Conservation (phyloP, 2,113 vertebrate genomes). For the Oreochromis aureus region DNA sequence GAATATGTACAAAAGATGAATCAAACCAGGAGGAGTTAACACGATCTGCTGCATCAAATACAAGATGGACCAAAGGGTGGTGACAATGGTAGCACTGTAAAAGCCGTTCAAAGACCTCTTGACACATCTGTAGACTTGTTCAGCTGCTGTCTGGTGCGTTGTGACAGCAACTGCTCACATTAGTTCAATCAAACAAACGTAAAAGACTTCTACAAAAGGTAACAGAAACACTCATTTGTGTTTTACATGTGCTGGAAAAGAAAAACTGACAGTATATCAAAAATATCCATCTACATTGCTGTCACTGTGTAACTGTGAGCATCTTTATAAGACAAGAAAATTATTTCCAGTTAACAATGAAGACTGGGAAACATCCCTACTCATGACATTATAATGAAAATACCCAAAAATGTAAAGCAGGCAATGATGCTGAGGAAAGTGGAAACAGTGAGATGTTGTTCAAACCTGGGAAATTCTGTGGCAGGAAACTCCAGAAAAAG, state of each 20-base stretch:
- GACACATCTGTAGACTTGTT: neutral
- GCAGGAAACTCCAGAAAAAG: neutral
- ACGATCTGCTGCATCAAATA: conserved; percentile 4
- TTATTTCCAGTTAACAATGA: conserved; percentile 16
- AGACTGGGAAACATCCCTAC: neutral
- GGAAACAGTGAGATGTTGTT: neutral
- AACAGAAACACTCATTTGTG: conserved; percentile 29
- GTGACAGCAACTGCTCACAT: neutral
- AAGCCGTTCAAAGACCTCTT: neutral
- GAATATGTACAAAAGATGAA: conserved; percentile 83
- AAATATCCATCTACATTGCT: conserved; percentile 49
- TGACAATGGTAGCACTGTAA: neutral
- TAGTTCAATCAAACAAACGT: conserved; percentile 40
- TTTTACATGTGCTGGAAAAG: neutral
- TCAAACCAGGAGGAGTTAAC: neutral
- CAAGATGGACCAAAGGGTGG: neutral
- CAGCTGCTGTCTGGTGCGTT: neutral
- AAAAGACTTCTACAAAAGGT: conserved; percentile 1
- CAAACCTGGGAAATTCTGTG: neutral
- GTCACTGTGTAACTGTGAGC: conserved; percentile 25
- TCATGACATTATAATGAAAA: conserved; percentile 2
- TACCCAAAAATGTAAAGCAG: conserved; percentile 13
- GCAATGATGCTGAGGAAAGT: neutral
- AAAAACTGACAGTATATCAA: conserved; percentile 40
- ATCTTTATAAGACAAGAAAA: neutral